phyloP scores from a whole-genome alignment of 2,113 vertebrate genomes.

The Tragelaphus imberbis region DNA sequence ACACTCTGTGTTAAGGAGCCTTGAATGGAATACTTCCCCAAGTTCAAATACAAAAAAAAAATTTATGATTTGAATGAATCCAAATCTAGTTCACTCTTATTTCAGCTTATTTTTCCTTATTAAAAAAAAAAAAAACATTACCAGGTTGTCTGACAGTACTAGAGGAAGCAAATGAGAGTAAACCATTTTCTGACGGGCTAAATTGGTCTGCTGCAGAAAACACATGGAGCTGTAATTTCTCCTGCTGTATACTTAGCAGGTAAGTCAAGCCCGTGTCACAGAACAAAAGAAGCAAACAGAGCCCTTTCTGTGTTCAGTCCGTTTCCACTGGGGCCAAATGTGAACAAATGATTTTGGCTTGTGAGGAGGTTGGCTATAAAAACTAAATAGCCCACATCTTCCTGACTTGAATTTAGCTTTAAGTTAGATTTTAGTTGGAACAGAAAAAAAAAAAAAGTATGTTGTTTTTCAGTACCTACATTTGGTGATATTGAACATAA shows the following conservation, averaged over 20 bases:
- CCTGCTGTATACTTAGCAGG: background rate
- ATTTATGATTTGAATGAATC: background rate
- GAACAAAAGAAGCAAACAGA: background rate
- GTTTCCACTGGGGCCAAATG: background rate
- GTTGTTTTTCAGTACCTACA: background rate
- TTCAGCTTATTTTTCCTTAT: background rate
- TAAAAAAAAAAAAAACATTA: background rate
- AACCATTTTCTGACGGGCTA: background rate
- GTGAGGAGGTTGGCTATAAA: background rate
- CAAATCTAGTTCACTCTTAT: background rate
- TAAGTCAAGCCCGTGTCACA: background rate
- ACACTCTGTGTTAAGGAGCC: background rate
- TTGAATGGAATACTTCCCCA: background rate
- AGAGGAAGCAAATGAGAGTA: background rate
- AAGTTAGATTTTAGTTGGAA: background rate
- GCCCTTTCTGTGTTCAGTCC: background rate
- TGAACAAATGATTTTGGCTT: background rate
- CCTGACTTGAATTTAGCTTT: background rate
- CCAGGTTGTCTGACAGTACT: background rate
- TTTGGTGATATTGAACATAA: background rate
- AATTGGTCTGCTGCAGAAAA: background rate
- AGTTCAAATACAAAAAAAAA: background rate
- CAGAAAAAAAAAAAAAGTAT: background rate
- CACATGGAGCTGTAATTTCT: background rate
- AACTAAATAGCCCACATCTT: background rate